Evolutionary conservation across 30 jellyfish, hydroid and myxozoan genomes (phyloP), one percentile per base, ranked within the genome.

Genomic region (Cassiopea andromeda): DNA sequence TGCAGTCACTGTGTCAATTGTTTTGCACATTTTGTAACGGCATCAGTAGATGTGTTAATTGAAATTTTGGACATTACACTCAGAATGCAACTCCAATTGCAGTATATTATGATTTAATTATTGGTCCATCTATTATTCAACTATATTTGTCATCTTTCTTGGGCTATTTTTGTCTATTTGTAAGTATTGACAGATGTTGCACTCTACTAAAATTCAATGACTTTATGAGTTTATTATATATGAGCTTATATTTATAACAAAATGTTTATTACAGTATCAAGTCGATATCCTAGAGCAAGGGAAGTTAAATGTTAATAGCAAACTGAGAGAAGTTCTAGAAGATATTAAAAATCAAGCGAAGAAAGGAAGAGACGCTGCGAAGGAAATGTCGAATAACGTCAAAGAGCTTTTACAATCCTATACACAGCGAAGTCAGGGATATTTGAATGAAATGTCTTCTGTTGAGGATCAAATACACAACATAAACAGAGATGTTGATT

Each of bases 381-480:
- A 50, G 64, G 64, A 9, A 9, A 50, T 2, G 64, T 50, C 64
- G 9, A 50, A 50, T 50, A 9, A 50, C 8, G 64, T 50, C 64
- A 50, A 9, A 50, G 64, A 50, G 12, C 64, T 54, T 54, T 54
- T 66, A 45, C 46, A 47, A 0, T 15, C 46, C 1, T 73, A 84
- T 68, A 57, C 18, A 13, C 12, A 43, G 7, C 48, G 59, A n/a
- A 72, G 75, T 1, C 46, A 38, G 14, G 78, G 73, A 69, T 61
- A 84, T 38, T 7, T 50, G 59, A 48, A 44, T 1, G 85, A 84
- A 69, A 84, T 84, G 85, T 38, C 50, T 1, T 49, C 73, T 44
- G 85, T 84, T 27, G 64, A 84, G 57, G 77, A 58, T 10, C 84
- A 84, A 58, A 71, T 84, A 1, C 80, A 60, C 2, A 27, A 50